These are phyloP conservation scores for Empis stercorea DNA, from an alignment of 2,888 invertebrate genomes.

Conservation along the genomic window DNA sequence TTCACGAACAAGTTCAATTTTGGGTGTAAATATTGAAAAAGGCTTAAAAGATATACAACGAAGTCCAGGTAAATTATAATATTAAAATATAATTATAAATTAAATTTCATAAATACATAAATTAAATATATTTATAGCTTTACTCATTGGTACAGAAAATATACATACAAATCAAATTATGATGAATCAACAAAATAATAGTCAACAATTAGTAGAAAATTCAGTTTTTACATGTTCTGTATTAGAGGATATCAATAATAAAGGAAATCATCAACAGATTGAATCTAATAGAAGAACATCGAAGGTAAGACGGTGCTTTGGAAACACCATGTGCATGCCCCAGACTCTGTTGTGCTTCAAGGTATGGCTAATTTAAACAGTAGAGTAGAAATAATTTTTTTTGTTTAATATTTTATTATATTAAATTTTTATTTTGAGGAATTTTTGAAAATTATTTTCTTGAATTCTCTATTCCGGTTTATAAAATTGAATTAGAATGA, in stretches of 20 bases:
- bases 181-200: slow-evolving; percentile 5
- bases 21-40: slow-evolving; percentile 33
- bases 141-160: slow-evolving; percentile 12
- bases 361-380: slow-evolving; percentile 41
- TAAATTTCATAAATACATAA: not conserved
- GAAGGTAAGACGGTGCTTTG: slow-evolving; percentile 54
- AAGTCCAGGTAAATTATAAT: slow-evolving; percentile 26
- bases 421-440: not conserved
- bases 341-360: slow-evolving; percentile 73
- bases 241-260: too few relatives aligned
- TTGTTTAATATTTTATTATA: too few relatives aligned
- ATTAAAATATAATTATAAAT: not conserved
- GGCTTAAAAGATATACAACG: slow-evolving; percentile 36
- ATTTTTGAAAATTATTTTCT: not conserved
- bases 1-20: slow-evolving; percentile 29
- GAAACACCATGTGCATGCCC: slow-evolving; percentile 73
- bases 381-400: too few relatives aligned
- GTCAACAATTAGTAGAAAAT: slow-evolving; percentile 2
- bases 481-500: too few relatives aligned
- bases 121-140: slow-evolving; percentile 10
- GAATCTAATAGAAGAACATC: slow-evolving; percentile 23
- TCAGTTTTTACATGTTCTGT: too few relatives aligned
- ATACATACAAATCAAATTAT: slow-evolving; percentile 7
- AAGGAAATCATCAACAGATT: slow-evolving; percentile 5
- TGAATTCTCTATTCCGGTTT: too few relatives aligned